Evolutionary conservation across 2,113 vertebrate genomes (phyloP).

Genomic region (Neodon shergylaensis): DNA sequence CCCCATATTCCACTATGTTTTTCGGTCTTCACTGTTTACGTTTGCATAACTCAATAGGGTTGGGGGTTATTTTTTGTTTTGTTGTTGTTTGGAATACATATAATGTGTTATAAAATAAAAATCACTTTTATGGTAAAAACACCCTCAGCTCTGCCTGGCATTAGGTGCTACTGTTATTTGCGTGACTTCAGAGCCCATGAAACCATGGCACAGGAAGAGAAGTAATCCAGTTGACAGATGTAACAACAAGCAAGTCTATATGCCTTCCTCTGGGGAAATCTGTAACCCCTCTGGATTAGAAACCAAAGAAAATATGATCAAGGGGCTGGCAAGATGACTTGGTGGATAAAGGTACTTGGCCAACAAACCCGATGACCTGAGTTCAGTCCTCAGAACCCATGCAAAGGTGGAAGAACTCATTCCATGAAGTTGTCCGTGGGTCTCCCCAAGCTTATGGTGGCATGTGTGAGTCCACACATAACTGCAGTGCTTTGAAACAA

Average conservation of each 20-base stretch:
- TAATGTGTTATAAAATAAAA: neutral
- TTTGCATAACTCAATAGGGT: neutral
- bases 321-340: neutral
- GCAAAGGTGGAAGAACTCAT: neutral
- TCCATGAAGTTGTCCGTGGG: neutral
- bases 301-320: conserved; percentile 35
- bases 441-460: neutral
- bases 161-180: neutral
- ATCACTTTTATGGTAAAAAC: neutral
- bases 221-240: neutral
- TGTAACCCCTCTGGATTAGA: neutral
- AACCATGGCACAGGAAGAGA: neutral
- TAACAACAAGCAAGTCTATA: neutral
- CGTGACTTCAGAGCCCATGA: neutral
- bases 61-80: neutral
- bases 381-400: neutral
- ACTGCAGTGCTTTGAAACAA: neutral
- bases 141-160: neutral
- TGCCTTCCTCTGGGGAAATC: neutral
- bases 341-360: too few species aligned
- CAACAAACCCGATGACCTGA: neutral
- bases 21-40: neutral
- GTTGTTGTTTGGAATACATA: neutral
- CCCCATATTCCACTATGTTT: neutral
- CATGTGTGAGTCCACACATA: neutral